Conservation (phyloP, 2,113 vertebrate genomes). For the Erythrocercus mccallii region DNA sequence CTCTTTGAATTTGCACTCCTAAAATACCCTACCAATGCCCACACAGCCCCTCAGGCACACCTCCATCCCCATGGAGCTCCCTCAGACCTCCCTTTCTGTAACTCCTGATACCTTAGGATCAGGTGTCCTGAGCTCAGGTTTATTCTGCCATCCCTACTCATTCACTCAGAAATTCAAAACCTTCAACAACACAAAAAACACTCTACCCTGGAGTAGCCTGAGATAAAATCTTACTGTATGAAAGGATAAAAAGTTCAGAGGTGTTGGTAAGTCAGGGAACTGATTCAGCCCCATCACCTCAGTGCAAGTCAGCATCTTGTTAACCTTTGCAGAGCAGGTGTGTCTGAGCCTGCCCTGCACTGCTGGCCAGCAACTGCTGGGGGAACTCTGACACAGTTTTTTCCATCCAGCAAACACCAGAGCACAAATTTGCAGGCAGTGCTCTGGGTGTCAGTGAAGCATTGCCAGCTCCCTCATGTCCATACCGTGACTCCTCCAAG, state of each 20-base stretch:
- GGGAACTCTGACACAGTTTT: neutral
- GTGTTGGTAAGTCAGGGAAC: neutral
- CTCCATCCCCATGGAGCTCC: neutral
- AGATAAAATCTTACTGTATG: neutral
- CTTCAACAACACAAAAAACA: neutral
- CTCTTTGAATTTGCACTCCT: neutral
- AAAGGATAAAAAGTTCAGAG: neutral
- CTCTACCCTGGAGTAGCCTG: neutral
- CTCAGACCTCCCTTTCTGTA: neutral
- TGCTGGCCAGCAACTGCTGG: neutral
- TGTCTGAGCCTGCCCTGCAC: neutral
- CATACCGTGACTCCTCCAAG: neutral
- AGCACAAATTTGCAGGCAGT: neutral
- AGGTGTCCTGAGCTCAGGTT: neutral
- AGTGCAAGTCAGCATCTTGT: neutral
- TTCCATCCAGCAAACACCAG: slow-evolving; percentile 11
- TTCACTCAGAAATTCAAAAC: neutral
- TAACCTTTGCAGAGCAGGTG: neutral
- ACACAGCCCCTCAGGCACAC: neutral
- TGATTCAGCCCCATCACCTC: neutral
- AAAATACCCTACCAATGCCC: neutral
- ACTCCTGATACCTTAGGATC: neutral
- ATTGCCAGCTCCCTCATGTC: neutral
- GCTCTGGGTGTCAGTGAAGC: neutral
- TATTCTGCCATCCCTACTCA: neutral